phyloP scores from a whole-genome alignment of 2,113 vertebrate species.

The Oxygymnocypris stewartii region DNA sequence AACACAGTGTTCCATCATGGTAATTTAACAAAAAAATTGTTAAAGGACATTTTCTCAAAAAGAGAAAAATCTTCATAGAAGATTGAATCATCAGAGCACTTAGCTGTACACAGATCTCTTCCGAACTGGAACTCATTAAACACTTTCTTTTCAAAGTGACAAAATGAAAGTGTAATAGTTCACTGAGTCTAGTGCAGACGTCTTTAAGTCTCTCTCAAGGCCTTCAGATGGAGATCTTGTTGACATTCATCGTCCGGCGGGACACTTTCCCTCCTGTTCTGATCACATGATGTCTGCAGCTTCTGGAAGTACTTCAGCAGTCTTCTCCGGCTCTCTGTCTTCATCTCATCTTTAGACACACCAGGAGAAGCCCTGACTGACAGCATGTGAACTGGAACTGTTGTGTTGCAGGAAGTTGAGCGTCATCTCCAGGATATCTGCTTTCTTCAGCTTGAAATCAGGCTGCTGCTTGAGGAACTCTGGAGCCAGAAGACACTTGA shows the following conservation, averaged over 20 bases:
- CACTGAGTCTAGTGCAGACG: neutral
- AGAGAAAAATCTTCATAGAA: conserved; percentile 1
- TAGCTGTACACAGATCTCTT: neutral
- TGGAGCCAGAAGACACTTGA: conserved; percentile 48
- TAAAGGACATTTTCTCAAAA: neutral
- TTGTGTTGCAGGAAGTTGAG: conserved; percentile 38
- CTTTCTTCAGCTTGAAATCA: conserved; percentile 73
- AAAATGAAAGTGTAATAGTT: neutral
- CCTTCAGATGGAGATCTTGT: conserved; percentile 64
- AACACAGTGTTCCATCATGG: neutral
- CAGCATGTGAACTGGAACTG: neutral
- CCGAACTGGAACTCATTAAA: neutral
- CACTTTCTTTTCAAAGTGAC: neutral
- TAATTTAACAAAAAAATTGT: neutral
- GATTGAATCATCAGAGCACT: neutral
- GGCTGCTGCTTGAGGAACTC: conserved; percentile 22
- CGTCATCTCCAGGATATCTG: conserved; percentile 69
- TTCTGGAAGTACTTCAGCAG: conserved; percentile 47
- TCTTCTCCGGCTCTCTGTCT: conserved; percentile 50
- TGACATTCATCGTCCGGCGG: conserved; percentile 49
- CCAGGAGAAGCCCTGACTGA: conserved; percentile 5
- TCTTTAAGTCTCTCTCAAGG: conserved; percentile 62
- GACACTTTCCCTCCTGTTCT: conserved; percentile 51
- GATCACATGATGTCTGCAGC: conserved; percentile 52
- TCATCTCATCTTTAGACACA: neutral